Evolutionary conservation across 2,888 invertebrate genomes (phyloP), one percentile per base, ranked within the genome.

Genomic region (Papilio demoleus): DNA sequence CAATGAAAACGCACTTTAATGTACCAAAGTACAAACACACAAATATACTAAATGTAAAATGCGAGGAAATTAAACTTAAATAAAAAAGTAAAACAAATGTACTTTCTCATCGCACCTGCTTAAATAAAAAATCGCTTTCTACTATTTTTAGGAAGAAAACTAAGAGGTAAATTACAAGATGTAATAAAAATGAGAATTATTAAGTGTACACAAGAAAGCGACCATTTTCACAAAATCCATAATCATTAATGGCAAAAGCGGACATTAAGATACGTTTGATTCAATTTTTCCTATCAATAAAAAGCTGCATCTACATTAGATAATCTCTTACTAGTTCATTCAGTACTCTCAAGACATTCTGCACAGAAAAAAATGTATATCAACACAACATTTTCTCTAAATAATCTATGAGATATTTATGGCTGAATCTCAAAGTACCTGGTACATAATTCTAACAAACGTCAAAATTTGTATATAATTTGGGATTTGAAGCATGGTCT

Each of bases 71-170:
- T 65, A 74, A 73, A 71, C 71, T 31, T 31, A 31, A 31, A 31
- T 31, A 6, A 72, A 77, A 77, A 79, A 73, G 5, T 63, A 72
- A 76, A 77, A 77, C 77, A 82, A 82, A 81, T 86, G 86, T 87
- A 87, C 86, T 88, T 68, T 65, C 34, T 42, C 34, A 27, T 45
- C 36, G 58, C 58, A 64, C 47, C 58, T 40, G 17, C 19, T 38
- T 19, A 65, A 36, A 65, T 65, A 17, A 65, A 4, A 34, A 66
- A 17, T n/a, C 59, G 59, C 47, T 47, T 47, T 47, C 45, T 47
- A 12, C 17, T 14, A 59, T n/a, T n/a, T n/a, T n/a, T n/a, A n/a
- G n/a, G n/a, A n/a, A n/a, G 12, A 1, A 27, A 6, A 53, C 27
- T n/a, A 11, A 56, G n/a, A 27, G n/a, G 22, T n/a, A n/a, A n/a